Evolutionary conservation across 2,113 vertebrate species (phyloP).

Genomic region (Platichthys flesus): DNA sequence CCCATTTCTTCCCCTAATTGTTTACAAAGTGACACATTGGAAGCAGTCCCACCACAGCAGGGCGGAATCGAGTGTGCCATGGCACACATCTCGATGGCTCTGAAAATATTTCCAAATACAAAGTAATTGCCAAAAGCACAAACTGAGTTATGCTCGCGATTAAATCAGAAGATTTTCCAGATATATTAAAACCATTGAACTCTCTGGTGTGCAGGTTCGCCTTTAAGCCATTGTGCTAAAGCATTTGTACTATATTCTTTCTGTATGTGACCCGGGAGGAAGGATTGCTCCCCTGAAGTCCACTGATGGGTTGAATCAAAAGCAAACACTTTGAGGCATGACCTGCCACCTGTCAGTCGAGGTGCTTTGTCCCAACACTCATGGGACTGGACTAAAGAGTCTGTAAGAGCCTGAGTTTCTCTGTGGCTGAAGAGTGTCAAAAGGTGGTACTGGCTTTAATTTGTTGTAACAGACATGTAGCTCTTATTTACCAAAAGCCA

Average conservation of each 20-base stretch:
- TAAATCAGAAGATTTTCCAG: conserved; percentile 42
- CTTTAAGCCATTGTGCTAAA: no score
- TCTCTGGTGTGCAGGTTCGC: not conserved
- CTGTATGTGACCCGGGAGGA: not conserved
- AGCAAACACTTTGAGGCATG: conserved; percentile 47
- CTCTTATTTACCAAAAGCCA: conserved; percentile 1
- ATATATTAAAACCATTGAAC: conserved; percentile 31
- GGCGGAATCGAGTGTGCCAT: not conserved
- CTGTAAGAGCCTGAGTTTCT: no score
- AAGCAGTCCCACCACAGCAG: conserved; percentile 19
- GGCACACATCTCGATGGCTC: conserved; percentile 39
- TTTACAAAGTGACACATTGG: conserved; percentile 47
- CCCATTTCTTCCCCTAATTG: conserved; percentile 26
- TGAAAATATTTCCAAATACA: conserved; percentile 45
- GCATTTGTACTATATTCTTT: no score
- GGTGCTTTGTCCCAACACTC: conserved; percentile 10
- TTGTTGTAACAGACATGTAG: not conserved
- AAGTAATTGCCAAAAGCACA: conserved; percentile 29
- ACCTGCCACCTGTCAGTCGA: no score
- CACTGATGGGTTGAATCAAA: conserved; percentile 49
- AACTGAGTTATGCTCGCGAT: conserved; percentile 26
- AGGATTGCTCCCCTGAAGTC: conserved; percentile 21
- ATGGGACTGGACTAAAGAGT: not conserved
- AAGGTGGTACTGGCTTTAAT: not conserved
- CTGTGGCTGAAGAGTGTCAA: not conserved